Evolutionary conservation across 2,888 invertebrate species (phyloP).

Genomic region (Andrena fulva): DNA sequence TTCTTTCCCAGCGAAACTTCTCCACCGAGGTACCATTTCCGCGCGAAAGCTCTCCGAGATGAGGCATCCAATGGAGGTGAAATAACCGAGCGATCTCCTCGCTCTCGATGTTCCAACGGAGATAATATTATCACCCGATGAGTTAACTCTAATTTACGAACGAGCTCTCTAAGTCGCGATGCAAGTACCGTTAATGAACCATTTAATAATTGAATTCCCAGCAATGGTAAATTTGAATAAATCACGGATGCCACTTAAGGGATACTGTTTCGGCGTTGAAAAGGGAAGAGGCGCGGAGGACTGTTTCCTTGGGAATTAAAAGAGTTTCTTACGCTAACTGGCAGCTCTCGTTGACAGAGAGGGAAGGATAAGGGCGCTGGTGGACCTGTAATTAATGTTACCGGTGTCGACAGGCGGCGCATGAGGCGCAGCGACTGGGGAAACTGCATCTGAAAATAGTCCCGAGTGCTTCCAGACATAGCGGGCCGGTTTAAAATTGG

Average conservation of each 20-base stretch:
- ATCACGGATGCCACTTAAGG: neutral
- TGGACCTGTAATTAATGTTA: constrained; percentile 34
- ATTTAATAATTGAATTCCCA: too few relatives aligned
- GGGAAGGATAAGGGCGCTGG: neutral
- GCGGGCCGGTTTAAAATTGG: constrained; percentile 59
- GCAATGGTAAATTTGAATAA: too few relatives aligned
- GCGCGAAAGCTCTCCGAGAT: neutral
- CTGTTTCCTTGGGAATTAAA: neutral
- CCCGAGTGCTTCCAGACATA: constrained; percentile 44
- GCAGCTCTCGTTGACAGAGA: too few relatives aligned
- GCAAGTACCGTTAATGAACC: too few relatives aligned
- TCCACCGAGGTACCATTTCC: neutral
- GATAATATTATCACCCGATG: too few relatives aligned
- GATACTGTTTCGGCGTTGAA: neutral
- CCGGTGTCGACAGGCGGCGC: constrained; percentile 4
- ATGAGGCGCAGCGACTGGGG: constrained; percentile 38
- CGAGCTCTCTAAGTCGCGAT: too few relatives aligned
- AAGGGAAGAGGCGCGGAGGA: neutral
- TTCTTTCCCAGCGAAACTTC: constrained; percentile 3
- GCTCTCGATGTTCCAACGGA: too few relatives aligned
- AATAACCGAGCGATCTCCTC: neutral
- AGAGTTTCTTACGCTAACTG: neutral
- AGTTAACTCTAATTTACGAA: neutral
- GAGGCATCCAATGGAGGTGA: neutral
- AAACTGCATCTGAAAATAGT: constrained; percentile 62